Percentiles rank a stretch among this genome's conserved stretches.
phyloP scores from a whole-genome alignment of 2,888 invertebrate genomes.

The Luffia ferchaultella region DNA sequence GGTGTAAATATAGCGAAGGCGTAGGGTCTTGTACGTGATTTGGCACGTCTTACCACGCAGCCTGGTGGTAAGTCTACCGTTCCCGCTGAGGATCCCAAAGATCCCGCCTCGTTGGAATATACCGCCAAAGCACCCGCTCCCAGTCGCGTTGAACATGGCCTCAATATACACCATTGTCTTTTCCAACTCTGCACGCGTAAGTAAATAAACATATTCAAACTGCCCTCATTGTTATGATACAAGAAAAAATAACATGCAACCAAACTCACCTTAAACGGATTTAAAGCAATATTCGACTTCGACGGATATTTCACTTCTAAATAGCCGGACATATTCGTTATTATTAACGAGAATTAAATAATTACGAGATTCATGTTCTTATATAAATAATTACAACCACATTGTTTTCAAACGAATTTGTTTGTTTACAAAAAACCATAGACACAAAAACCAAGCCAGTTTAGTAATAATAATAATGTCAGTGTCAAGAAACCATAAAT shows the following conservation, averaged over 20 bases:
- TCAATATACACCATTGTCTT: slow-evolving; percentile 71
- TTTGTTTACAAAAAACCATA: slow-evolving; percentile 7
- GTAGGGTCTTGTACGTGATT: slow-evolving; percentile 72
- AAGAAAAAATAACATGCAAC: slow-evolving; percentile 7
- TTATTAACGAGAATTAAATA: slow-evolving; percentile 10
- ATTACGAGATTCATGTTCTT: not conserved
- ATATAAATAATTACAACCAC: not conserved
- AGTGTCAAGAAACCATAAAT: too few species aligned
- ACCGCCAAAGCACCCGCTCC: slow-evolving; percentile 63
- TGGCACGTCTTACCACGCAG: slow-evolving; percentile 69
- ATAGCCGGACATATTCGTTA: slow-evolving; percentile 59
- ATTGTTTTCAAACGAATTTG: not conserved
- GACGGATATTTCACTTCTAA: slow-evolving; percentile 71
- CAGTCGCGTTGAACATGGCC: slow-evolving; percentile 59
- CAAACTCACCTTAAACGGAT: slow-evolving; percentile 69
- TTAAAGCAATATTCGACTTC: slow-evolving; percentile 66
- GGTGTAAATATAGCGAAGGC: slow-evolving; percentile 74
- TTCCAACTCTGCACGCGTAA: slow-evolving; percentile 64
- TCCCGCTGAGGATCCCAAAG: slow-evolving; percentile 47
- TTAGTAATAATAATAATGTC: too few species aligned
- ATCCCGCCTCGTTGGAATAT: slow-evolving; percentile 59
- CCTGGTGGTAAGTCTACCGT: slow-evolving; percentile 65
- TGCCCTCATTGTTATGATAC: slow-evolving; percentile 16
- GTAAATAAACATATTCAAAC: slow-evolving; percentile 25
- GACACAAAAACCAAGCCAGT: too few species aligned